Evolutionary conservation across 2,113 vertebrate genomes (phyloP), one percentile per base, ranked within the genome.

Genomic region (Oreotrochilus melanogaster): DNA sequence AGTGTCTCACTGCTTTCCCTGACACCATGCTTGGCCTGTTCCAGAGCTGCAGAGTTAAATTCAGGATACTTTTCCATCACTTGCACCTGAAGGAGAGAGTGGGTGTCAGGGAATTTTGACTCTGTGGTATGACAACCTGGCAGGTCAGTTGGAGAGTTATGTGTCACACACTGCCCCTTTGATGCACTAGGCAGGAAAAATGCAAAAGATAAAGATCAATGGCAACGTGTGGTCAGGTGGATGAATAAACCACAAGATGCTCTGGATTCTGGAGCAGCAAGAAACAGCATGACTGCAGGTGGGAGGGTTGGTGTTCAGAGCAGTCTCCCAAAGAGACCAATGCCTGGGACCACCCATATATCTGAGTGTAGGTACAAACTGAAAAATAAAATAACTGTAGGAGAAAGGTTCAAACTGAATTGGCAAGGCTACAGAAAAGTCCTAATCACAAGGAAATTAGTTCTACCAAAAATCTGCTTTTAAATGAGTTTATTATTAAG

Each of bases 161-260:
- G 79, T 96, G 95, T 97, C 86, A 64, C 87, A 56, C 66, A 25
- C 69, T 95, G 97, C 96, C 88, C 78, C 9, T 73, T 93, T 93
- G 82, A 92, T 95, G 72, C 67, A 37, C 31, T 88, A 78, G 85
- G 92, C 84, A 79, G 94, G 61, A 95, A 92, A 93, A 95, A 95
- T 54, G 92, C 78, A 45, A 89, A 91, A 93, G 62, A 56, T 92
- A 91, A 92, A 95, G 92, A 70, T 86, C 80, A 78, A 95, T 93
- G 94, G 84, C 93, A 89, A 80, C 82, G 82, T 69, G 82, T 81
- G 96, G 94, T 96, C 92, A 70, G 23, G 51, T 35, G 60, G 93
- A 96, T 98, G 96, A 80, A 95, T 97, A 97, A 97, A 93, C 95
- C 96, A 96, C 78, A 92, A 96, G 89, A 94, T 95, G 79, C 71